Conservation (phyloP, 1,140 invertebrate species). For the Drosophila virilis region DNA sequence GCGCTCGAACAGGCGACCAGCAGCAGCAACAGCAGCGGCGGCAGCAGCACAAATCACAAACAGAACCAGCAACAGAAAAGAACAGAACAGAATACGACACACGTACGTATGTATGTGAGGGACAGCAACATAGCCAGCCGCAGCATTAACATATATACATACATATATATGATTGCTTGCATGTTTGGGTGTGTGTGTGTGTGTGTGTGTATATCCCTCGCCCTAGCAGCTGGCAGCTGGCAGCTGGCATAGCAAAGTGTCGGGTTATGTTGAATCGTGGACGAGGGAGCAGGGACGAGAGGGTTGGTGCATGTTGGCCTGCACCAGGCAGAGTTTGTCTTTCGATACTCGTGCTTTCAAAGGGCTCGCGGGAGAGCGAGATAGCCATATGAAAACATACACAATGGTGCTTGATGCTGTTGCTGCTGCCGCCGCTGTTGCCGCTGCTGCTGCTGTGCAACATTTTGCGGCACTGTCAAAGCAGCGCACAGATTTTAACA, state of each 20-base stretch:
- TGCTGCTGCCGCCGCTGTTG: conserved; percentile 13
- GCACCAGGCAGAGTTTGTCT: background rate
- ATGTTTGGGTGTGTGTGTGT: background rate
- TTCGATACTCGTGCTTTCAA: background rate
- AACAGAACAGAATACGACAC: conserved; percentile 45
- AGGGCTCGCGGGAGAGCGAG: conserved; percentile 26
- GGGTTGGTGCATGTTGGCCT: conserved; percentile 3
- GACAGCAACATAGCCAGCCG: conserved; percentile 42
- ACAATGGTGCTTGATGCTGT: background rate
- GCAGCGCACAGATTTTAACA: conserved; percentile 76
- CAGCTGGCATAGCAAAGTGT: background rate
- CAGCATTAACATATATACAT: conserved; percentile 6
- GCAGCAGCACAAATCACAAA: conserved; percentile 26
- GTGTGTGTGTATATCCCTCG: conserved; percentile 2
- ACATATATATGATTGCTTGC: background rate
- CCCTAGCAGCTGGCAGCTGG: conserved; percentile 1
- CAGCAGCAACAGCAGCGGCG: conserved; percentile 25
- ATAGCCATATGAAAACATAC: background rate
- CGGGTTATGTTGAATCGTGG: background rate
- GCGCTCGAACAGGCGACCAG: conserved; percentile 81
- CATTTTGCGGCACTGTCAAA: conserved; percentile 64
- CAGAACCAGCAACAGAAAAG: conserved; percentile 43
- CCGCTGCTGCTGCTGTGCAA: conserved; percentile 64
- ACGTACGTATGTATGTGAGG: conserved; percentile 10
- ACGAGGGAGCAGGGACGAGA: background rate